Base-by-base conservation (phyloP, 2,797 vertebrate species). In the Paguma larvata region DNA sequence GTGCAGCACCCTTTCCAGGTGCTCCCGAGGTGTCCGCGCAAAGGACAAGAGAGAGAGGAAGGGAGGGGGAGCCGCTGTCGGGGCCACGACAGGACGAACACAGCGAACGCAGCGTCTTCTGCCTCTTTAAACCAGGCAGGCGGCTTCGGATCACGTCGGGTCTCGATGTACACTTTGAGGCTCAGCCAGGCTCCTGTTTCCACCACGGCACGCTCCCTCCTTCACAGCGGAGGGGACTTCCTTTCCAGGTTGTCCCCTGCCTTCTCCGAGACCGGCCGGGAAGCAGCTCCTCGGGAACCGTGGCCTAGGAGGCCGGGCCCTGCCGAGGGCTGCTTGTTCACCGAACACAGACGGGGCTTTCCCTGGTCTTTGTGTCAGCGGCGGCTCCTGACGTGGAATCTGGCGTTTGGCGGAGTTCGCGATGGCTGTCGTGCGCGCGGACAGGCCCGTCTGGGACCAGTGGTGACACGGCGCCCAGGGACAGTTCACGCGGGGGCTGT, bases 121-220 rank as follows among this genome's bases (percentile, higher is more conserved):
- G 15, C 25, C 1, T 14, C 65, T 63, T 73, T 19, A 73, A 44
- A 9, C n/a, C 56, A 10, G 2, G 1, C 0, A 70, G 44, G 78
- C 65, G 46, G 11, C 65, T 34, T 38, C 30, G 15, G 67, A 53
- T n/a, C 32, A 15, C 2, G 1, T 19, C 16, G 19, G 73, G 48
- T 82, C 89, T 79, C 56, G 18, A 44, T 1, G 18, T 3, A 3
- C 5, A n/a, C 27, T 65, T 83, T 44, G 44, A 16, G 21, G 56
- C 2, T 0, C 30, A 38, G 83, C 30, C 51, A 15, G 38, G 25
- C 4, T 73, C 75, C 72, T 21, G 0, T 46, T 32, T 59, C 46
- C 6, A 2, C 53, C 25, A 0, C 0, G 38, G 56, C 10, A 2
- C 0, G 1, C 25, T 27, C 30, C 59, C 23, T 3, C 38, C 85